Base-by-base conservation (phyloP, 2,797 vertebrate species). In the Sardinella longiceps region DNA sequence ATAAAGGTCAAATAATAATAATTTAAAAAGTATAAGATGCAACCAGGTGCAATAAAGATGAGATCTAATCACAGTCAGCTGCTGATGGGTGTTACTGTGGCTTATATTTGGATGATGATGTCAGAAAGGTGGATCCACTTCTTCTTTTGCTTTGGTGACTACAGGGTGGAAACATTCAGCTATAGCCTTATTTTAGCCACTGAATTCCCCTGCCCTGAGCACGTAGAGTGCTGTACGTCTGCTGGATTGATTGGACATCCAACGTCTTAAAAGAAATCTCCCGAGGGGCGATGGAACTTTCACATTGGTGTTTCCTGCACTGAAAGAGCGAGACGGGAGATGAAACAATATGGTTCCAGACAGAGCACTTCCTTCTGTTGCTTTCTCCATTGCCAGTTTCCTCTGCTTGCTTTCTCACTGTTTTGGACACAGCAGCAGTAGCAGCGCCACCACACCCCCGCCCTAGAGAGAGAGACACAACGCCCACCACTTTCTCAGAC, bases 401-500 rank as follows among this genome's bases (percentile, higher is more conserved):
- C 70, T 77, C 33, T 39, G 37, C 39, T 39, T 10, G 70, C 37
- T 43, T 39, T 77, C 70, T 9, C 70, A 9, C 70, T 43, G 70
- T 20, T 77, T 77, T 77, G 39, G 46, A 48, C 11, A 1, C 11
- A n/a, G n/a, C n/a, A n/a, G n/a, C n/a, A n/a, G n/a, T n/a, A n/a
- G n/a, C n/a, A n/a, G n/a, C n/a, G 18, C 1, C 6, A 43, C 33
- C 0, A 77, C 33, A 77, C 70, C 37, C 37, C 37, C 66, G 1
- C 18, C 14, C 70, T 5, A 43, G 7, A 20, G 18, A 43, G 63
- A n/a, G n/a, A n/a, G n/a, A n/a, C n/a, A n/a, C n/a, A n/a, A 3
- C 63, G 6, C 63, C 63, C 70, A 77, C 70, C 3, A 20, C 70
- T 43, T 39, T 77, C 70, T 43, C 70, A 77, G 70, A 77, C 33